phyloP scores from a whole-genome alignment of 2,888 invertebrate genomes.

The Phengaris arion region DNA sequence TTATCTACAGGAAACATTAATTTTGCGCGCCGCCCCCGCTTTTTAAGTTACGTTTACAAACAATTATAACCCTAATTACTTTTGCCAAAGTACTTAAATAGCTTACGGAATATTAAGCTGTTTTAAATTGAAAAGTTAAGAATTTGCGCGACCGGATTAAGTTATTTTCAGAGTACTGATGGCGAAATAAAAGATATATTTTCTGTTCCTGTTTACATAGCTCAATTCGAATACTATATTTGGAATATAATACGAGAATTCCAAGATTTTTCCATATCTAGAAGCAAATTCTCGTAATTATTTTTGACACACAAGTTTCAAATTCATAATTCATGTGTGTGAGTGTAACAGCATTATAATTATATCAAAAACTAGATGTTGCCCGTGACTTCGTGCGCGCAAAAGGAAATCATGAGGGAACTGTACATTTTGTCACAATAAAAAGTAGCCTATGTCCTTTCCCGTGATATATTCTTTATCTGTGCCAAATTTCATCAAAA shows the following conservation, averaged over 20 bases:
- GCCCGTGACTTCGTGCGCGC: no score
- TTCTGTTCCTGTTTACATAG: not conserved
- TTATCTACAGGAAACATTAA: conserved; percentile 35
- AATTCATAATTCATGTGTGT: no score
- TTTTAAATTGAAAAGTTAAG: conserved; percentile 22
- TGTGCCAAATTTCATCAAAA: no score
- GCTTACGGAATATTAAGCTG: conserved; percentile 24
- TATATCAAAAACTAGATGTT: no score
- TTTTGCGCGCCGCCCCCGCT: conserved; percentile 33
- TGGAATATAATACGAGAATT: not conserved
- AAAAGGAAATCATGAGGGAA: no score
- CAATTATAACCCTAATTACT: conserved; percentile 32
- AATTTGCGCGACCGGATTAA: conserved; percentile 9
- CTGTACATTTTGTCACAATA: no score
- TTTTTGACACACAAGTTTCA: no score
- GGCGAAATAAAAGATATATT: not conserved
- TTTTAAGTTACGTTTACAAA: conserved; percentile 33
- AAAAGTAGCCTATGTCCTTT: no score
- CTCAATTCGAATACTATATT: not conserved
- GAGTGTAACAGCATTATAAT: no score
- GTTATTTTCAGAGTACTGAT: not conserved
- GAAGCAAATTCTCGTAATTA: no score
- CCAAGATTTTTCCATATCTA: no score
- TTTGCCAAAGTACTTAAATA: conserved; percentile 27
- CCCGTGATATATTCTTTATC: no score